Evolutionary conservation across 2,888 invertebrate genomes (phyloP).

Genomic region (Drosophila prostipennis): DNA sequence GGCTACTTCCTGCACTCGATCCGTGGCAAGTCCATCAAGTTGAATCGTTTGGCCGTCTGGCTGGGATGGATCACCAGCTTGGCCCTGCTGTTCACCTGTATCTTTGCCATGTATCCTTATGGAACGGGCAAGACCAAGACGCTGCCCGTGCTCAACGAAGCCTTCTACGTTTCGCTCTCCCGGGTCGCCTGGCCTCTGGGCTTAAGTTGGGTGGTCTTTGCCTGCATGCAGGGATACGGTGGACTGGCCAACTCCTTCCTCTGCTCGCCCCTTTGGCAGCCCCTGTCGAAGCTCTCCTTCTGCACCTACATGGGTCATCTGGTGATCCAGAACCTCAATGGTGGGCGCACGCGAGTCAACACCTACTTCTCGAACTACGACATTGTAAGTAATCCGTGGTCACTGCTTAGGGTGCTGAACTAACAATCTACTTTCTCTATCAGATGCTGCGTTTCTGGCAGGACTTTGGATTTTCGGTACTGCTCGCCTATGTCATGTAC

Average conservation of each 20-base stretch:
- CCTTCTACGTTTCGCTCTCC: constrained; percentile 73
- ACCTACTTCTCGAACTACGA: constrained; percentile 65
- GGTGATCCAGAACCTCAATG: constrained; percentile 54
- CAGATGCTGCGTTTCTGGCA: constrained; percentile 67
- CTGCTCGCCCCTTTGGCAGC: constrained; percentile 70
- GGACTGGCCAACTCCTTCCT: constrained; percentile 68
- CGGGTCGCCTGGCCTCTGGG: constrained; percentile 78
- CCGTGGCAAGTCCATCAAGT: constrained; percentile 51
- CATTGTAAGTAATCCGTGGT: constrained; percentile 20
- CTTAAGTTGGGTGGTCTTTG: constrained; percentile 76
- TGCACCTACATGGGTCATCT: constrained; percentile 71
- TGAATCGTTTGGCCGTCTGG: constrained; percentile 50
- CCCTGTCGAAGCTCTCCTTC: constrained; percentile 68
- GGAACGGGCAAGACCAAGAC: constrained; percentile 45
- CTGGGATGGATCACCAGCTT: constrained; percentile 69
- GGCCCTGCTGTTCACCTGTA: constrained; percentile 51
- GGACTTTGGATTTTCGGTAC: constrained; percentile 67
- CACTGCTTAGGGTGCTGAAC: background rate
- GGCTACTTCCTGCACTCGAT: constrained; percentile 71
- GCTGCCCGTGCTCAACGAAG: constrained; percentile 61
- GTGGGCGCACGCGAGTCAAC: constrained; percentile 52
- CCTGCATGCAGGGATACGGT: constrained; percentile 75
- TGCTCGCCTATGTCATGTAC: constrained; percentile 35
- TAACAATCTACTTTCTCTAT: background rate
- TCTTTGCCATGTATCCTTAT: constrained; percentile 69